These are phyloP conservation scores for Tenualosa ilisha DNA, from an alignment of 2,797 vertebrate species.

Conservation along the genomic window DNA sequence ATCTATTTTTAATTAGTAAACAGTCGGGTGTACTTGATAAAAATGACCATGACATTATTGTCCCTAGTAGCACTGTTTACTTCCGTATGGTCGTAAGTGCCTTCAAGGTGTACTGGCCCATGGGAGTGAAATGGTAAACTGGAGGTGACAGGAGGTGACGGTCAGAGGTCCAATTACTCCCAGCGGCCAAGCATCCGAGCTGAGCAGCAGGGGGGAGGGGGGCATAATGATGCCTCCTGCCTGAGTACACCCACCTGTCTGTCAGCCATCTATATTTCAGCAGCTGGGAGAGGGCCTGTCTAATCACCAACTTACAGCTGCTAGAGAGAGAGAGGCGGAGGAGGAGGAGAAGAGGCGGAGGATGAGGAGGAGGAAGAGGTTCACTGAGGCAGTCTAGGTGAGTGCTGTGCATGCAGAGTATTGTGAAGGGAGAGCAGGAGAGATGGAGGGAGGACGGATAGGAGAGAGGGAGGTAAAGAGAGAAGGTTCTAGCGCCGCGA, in stretches of 20 bases:
- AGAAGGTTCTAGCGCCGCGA: not conserved
- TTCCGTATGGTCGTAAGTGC: not conserved
- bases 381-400: not conserved
- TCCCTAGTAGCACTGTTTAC: not conserved
- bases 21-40: not conserved
- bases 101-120: not conserved
- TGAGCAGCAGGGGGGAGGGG: not conserved
- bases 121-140: conserved; percentile 48
- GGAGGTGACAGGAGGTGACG: conserved; percentile 69
- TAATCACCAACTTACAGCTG: conserved; percentile 31
- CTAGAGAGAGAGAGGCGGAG: conserved; percentile 33
- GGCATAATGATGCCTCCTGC: conserved; percentile 28
- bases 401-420: not conserved
- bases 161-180: conserved; percentile 34
- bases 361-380: conserved; percentile 41
- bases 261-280: conserved; percentile 32
- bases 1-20: not conserved
- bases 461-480: not conserved
- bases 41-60: not conserved
- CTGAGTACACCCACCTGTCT: conserved; percentile 13
- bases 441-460: no score
- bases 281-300: conserved; percentile 29
- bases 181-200: not conserved
- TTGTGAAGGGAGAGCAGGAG: no score
- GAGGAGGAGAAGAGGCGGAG: conserved; percentile 33